Base-by-base conservation (phyloP, 1,140 invertebrate genomes). In the Frieseomelitta varia region DNA sequence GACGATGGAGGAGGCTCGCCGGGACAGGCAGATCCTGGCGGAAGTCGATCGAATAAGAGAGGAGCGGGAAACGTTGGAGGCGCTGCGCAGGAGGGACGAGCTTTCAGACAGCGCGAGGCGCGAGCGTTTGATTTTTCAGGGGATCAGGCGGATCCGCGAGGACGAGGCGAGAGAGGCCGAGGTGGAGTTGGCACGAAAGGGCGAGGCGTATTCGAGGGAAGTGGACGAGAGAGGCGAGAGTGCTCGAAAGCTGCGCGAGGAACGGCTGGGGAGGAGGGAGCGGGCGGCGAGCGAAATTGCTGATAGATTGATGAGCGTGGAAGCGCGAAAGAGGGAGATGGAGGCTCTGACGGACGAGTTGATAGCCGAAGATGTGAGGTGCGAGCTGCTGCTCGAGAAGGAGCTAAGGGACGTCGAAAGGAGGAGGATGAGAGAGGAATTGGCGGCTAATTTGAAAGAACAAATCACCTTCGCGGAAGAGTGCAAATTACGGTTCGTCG, bases 391-490 rank as follows among this genome's bases (percentile, higher is more conserved):
- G 61, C 69, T 88, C 2, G 81, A 61, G 1, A 89, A 89, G 11
- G 51, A 81, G 19, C 84, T 90, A 19, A 81, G 85, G 21, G 56
- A 78, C 14, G 58, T 79, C 8, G 69, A 69, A 12, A 87, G 84
- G 1, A 72, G 24, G 21, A 90, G 39, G 55, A 90, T 87, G 83
- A 78, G 19, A 65, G 65, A 84, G 27, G 83, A 92, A 55, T 69
- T 92, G 21, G 85, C 65, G 1, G 68, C 67, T 15, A 79, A 71
- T 77, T 81, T 93, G 30, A 73, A 87, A 58, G 84, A 92, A 56
- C 93, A 94, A 63, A 91, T 93, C 0, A 53, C 75, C 3, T 86
- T 92, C 19, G 87, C 91, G 51, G 85, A 91, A 30, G 84, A 90
- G 24, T 90, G 92, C 39, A 91, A 86, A 55, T 15, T 56, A 4